Percentiles rank a stretch among this genome's conserved stretches.
Evolutionary conservation across 2,888 invertebrate species (phyloP).

Genomic region (Homarus gammarus): DNA sequence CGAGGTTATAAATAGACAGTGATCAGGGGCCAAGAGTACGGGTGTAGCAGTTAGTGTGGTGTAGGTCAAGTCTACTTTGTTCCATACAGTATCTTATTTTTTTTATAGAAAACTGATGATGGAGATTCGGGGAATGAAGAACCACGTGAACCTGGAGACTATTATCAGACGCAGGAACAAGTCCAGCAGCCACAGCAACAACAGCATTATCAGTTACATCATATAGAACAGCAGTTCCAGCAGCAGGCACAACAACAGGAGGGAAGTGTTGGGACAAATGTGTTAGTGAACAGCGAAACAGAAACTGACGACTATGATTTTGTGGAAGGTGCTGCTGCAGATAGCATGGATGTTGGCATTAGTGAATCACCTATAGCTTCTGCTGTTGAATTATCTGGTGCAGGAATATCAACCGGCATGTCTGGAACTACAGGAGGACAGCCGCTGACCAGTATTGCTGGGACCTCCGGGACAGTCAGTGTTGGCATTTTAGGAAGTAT

Average conservation of each 20-base stretch:
- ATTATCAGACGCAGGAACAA: constrained; percentile 59
- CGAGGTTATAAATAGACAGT: no score
- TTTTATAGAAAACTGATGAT: constrained; percentile 86
- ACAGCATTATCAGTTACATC: constrained; percentile 15
- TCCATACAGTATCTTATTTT: background rate
- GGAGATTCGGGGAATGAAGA: constrained; percentile 97
- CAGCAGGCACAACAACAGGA: constrained; percentile 21
- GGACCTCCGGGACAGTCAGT: background rate
- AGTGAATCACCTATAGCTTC: background rate
- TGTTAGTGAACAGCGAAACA: background rate
- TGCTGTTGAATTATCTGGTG: background rate
- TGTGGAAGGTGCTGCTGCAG: constrained; percentile 17
- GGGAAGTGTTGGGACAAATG: background rate
- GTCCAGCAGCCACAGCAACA: constrained; percentile 25
- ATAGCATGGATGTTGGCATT: background rate
- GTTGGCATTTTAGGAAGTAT: constrained; percentile 13
- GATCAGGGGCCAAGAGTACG: no score
- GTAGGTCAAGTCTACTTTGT: no score
- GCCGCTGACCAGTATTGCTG: background rate
- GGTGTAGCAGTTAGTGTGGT: no score
- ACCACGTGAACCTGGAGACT: constrained; percentile 84
- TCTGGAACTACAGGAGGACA: background rate
- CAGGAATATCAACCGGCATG: background rate
- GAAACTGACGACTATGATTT: constrained; percentile 47
- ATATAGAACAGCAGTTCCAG: background rate